Evolutionary conservation across 2,797 vertebrate genomes (phyloP).

Genomic region (Hipposideros larvatus): DNA sequence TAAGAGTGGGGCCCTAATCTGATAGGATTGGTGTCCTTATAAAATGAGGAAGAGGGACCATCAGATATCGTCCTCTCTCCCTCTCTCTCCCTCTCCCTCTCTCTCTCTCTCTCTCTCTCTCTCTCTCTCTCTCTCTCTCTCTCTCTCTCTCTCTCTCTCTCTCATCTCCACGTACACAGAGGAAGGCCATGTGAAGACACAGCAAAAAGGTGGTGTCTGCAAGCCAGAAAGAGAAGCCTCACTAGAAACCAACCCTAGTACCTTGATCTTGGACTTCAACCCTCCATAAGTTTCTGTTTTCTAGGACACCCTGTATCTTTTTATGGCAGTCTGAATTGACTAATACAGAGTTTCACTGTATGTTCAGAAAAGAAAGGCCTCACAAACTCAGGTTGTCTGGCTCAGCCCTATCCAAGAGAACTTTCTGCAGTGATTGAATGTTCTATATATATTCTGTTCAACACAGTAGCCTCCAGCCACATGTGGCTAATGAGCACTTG

Average conservation of each 20-base stretch:
- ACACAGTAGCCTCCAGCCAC: not conserved
- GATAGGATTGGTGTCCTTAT: not conserved
- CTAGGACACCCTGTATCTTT: not conserved
- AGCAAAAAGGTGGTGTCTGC: not conserved
- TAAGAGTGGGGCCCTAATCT: not conserved
- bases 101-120: not conserved
- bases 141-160: no score
- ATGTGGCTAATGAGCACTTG: not conserved
- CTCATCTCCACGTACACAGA: not conserved
- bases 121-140: not conserved
- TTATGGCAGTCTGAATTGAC: not conserved
- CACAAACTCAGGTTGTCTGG: constrained; percentile 79
- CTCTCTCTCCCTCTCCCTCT: not conserved
- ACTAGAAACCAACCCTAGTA: not conserved
- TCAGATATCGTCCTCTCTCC: not conserved
- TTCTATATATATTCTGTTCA: not conserved
- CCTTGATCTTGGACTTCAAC: not conserved
- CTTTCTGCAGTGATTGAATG: not conserved
- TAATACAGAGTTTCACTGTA: constrained; percentile 77
- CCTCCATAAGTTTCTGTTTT: not conserved
- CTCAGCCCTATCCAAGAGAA: not conserved
- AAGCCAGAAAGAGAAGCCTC: not conserved
- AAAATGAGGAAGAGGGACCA: not conserved
- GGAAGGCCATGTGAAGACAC: not conserved
- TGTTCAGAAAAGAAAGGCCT: constrained; percentile 77